Evolutionary conservation across 2,113 vertebrate species (phyloP).

Genomic region (Xenopus laevis): DNA sequence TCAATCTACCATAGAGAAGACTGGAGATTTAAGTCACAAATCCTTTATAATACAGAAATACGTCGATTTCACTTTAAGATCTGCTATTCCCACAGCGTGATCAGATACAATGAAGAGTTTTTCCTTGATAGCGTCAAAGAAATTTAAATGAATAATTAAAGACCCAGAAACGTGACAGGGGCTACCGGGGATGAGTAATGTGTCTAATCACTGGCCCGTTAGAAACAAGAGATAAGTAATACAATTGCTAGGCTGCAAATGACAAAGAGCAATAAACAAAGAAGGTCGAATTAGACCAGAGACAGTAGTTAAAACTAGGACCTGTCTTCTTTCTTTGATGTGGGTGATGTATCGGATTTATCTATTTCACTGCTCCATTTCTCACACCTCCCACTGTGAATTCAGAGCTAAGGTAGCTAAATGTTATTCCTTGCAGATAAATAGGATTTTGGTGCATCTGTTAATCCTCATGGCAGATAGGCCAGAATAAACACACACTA

Average conservation of each 20-base stretch:
- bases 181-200: slow-evolving; percentile 1
- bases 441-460: neutral
- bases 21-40: too few relatives aligned
- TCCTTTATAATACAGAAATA: too few relatives aligned
- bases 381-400: slow-evolving; percentile 33
- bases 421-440: slow-evolving; percentile 6
- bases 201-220: neutral
- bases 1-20: too few relatives aligned
- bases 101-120: too few relatives aligned
- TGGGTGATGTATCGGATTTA: slow-evolving; percentile 10
- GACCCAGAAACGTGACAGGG: too few relatives aligned
- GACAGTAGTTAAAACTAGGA: neutral
- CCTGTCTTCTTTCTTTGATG: slow-evolving; percentile 8
- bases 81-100: too few relatives aligned
- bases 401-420: neutral
- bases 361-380: slow-evolving; percentile 1
- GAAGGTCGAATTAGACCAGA: neutral
- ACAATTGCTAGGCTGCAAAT: neutral
- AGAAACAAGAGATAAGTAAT: neutral
- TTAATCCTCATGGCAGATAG: neutral
- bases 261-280: slow-evolving; percentile 13
- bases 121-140: too few relatives aligned
- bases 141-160: too few relatives aligned
- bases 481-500: neutral
- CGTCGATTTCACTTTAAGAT: too few relatives aligned